phyloP scores from a whole-genome alignment of 2,888 invertebrate species.

The Cheilosia soror region DNA sequence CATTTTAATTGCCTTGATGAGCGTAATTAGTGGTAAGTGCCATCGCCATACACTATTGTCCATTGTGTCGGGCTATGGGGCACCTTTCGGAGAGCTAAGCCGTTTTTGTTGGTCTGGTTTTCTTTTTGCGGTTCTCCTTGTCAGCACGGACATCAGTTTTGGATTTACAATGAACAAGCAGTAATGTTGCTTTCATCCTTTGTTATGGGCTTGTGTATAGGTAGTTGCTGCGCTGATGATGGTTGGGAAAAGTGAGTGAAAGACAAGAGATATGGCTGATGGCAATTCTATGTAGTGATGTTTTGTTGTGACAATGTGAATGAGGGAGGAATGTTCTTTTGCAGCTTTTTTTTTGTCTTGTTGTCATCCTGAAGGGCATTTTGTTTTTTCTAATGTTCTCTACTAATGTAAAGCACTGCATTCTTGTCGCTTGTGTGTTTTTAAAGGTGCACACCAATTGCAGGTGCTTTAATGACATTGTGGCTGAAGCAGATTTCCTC shows the following conservation, averaged over 20 bases:
- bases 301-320: no score
- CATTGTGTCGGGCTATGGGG: conserved; percentile 50
- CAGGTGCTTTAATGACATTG: no score
- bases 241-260: conserved; percentile 3
- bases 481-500: no score
- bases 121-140: conserved; percentile 45
- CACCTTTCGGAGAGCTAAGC: conserved; percentile 19
- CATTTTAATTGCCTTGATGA: conserved; percentile 74
- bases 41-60: conserved; percentile 53
- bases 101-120: background rate
- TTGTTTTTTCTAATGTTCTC: no score
- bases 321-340: no score
- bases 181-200: conserved; percentile 52
- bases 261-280: conserved; percentile 18
- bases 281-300: conserved; percentile 5
- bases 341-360: no score
- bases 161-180: conserved; percentile 47
- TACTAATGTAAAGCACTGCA: no score
- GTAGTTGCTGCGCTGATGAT: no score
- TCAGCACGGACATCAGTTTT: conserved; percentile 63
- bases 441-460: no score
- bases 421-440: no score
- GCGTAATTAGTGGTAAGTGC: conserved; percentile 73
- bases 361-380: no score
- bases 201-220: background rate